These are phyloP conservation scores for Cariama cristata DNA, from an alignment of 2,113 vertebrate genomes.

Conservation along the genomic window DNA sequence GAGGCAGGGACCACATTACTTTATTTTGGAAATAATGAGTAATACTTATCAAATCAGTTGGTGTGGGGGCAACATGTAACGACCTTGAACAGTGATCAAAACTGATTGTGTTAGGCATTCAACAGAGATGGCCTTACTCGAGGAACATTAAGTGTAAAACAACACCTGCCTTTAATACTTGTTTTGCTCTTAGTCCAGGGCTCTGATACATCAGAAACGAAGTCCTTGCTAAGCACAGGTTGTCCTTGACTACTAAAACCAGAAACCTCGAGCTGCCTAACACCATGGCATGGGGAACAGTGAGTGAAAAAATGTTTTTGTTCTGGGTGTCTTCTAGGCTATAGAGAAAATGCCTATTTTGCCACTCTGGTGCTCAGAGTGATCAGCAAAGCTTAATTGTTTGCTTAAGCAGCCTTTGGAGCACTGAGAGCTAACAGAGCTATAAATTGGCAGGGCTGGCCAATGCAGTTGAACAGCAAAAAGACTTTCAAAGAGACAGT, in stretches of 20 bases:
- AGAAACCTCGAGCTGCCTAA: not conserved
- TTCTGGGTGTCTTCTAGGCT: not conserved
- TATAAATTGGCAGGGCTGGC: conserved; percentile 39
- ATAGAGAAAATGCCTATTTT: not conserved
- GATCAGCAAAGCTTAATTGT: conserved; percentile 40
- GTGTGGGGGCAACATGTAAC: not conserved
- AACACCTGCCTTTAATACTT: not conserved
- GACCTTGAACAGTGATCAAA: not conserved
- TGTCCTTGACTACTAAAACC: not conserved
- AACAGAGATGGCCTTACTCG: not conserved
- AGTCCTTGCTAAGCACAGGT: not conserved
- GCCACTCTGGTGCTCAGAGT: not conserved
- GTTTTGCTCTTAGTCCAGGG: not conserved
- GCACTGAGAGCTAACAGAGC: not conserved
- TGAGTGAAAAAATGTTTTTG: not conserved
- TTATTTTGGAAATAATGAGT: not conserved
- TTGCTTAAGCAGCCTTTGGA: conserved; percentile 57
- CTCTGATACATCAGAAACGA: not conserved
- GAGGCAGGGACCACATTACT: not conserved
- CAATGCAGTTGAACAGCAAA: conserved; percentile 28
- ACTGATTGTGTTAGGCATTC: not conserved
- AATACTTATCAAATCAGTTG: not conserved
- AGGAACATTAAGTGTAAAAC: not conserved
- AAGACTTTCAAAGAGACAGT: conserved; percentile 54
- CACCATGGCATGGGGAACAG: not conserved